phyloP scores from a whole-genome alignment of 2,797 vertebrate species.

The Tokudaia tokunoshimensis region DNA sequence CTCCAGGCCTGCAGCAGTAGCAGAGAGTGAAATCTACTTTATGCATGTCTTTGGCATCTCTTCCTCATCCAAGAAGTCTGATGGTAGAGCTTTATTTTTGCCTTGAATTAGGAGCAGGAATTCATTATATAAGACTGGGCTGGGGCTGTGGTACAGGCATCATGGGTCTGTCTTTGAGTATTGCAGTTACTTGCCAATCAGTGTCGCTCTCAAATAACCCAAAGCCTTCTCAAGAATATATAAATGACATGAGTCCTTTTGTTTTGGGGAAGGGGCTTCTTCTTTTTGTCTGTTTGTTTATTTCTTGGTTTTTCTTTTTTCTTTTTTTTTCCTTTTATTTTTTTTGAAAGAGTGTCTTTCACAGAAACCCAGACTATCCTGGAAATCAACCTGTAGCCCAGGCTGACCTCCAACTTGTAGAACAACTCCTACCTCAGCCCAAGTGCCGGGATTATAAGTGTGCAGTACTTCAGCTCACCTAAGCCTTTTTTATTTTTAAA shows the following conservation, averaged over 20 bases:
- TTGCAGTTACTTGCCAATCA: not conserved
- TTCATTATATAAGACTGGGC: not conserved
- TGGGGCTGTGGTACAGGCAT: not conserved
- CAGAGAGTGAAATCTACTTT: not conserved
- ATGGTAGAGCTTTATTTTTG: not conserved
- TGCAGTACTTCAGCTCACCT: not conserved
- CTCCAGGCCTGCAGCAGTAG: not conserved
- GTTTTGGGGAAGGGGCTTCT: not conserved
- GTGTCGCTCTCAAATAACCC: not conserved
- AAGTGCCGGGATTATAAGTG: not conserved
- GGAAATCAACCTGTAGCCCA: not conserved
- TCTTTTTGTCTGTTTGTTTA: not conserved
- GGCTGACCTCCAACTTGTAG: not conserved
- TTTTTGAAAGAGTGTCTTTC: not conserved
- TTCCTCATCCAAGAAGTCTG: not conserved
- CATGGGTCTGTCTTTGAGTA: not conserved
- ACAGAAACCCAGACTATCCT: not conserved
- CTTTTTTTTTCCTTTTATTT: not conserved
- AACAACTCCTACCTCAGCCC: not conserved
- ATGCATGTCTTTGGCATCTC: not conserved
- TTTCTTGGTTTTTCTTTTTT: not conserved
- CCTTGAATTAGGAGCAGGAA: not conserved
- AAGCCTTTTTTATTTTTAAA: not conserved
- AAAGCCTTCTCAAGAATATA: conserved; percentile 27
- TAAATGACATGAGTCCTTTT: not conserved